These are phyloP conservation scores for Antennarius striatus DNA, from an alignment of 2,113 vertebrate genomes.

Conservation along the genomic window DNA sequence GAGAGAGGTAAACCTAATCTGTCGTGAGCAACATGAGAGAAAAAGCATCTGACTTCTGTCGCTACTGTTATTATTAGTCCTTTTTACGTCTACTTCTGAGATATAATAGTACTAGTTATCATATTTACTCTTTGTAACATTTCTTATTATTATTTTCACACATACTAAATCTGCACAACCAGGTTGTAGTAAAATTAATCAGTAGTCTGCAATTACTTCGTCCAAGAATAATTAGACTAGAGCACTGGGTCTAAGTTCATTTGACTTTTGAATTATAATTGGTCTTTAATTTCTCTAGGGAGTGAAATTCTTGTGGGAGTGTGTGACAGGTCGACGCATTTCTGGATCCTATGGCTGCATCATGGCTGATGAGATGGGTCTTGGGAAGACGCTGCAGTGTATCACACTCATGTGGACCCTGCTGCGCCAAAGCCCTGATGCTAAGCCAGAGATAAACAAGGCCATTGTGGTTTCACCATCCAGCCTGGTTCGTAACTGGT, in stretches of 20 bases:
- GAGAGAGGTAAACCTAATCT: constrained; percentile 85
- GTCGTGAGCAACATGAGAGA: neutral
- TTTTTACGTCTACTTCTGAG: too few species aligned
- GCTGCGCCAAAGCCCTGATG: constrained; percentile 90
- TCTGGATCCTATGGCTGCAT: constrained; percentile 90
- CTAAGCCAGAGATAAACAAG: constrained; percentile 93
- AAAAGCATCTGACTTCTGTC: neutral
- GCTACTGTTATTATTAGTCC: too few species aligned
- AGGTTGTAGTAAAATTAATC: too few species aligned
- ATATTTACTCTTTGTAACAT: too few species aligned
- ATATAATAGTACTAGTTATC: too few species aligned
- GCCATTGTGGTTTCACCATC: constrained; percentile 94
- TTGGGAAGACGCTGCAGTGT: constrained; percentile 97
- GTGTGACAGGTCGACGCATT: constrained; percentile 90
- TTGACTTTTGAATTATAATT: too few species aligned
- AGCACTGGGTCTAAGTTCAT: too few species aligned
- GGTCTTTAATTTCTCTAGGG: constrained; percentile 76
- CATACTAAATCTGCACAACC: too few species aligned
- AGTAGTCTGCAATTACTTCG: too few species aligned
- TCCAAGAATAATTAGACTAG: too few species aligned
- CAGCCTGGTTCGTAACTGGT: constrained; percentile 97
- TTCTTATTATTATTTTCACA: too few species aligned
- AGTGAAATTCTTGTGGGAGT: constrained; percentile 98
- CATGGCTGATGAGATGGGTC: constrained; percentile 99
- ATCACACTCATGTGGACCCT: constrained; percentile 95